Evolutionary conservation across 2,113 vertebrate species (phyloP), one percentile per base, ranked within the genome.

Genomic region (Albula goreensis): DNA sequence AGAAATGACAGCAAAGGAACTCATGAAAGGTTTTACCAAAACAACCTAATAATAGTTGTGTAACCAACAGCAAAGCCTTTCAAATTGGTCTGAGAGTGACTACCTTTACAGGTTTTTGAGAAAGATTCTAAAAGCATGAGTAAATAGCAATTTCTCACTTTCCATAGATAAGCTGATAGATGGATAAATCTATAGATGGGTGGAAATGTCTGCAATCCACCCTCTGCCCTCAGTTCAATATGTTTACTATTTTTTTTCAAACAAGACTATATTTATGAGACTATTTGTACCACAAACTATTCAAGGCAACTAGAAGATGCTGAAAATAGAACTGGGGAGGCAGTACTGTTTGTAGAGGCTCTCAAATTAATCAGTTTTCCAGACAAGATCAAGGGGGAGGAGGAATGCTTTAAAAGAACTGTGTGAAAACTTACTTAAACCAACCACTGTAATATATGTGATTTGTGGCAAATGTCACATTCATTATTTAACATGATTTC

Each of bases 1-100:
- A 78, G 88, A 85, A 60, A 90, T 83, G 5, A 74, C 70, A 88
- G 82, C 3, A 66, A 15, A 79, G 25, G 52, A 60, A 83, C 7
- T 56, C 12, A 56, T 10, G 53, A 56, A 12, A 56, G 53, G 6
- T 56, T 56, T 56, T 56, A 56, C 53, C 6, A 56, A 56, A 6
- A 17, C 11, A 63, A 12, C 17, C 60, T 15, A 56, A 56, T 12
- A 56, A 56, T 12, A 56, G 53, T 56, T 12, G 6, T 12, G 12
- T 56, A 56, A 56, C 53, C 31, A 41, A 41, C 31, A 41, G 31
- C 31, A 41, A 41, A 1, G 31, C 31, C 31, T 41, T 41, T 41
- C 31, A 41, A 41, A 41, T 41, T 41, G 31, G 31, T 41, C 31
- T 41, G 31, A 41, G 31, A 41, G 31, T 41, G 31, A 41, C 31